phyloP scores from a whole-genome alignment of 2,113 vertebrate species.

The Rhynchopsitta pachyrhyncha region DNA sequence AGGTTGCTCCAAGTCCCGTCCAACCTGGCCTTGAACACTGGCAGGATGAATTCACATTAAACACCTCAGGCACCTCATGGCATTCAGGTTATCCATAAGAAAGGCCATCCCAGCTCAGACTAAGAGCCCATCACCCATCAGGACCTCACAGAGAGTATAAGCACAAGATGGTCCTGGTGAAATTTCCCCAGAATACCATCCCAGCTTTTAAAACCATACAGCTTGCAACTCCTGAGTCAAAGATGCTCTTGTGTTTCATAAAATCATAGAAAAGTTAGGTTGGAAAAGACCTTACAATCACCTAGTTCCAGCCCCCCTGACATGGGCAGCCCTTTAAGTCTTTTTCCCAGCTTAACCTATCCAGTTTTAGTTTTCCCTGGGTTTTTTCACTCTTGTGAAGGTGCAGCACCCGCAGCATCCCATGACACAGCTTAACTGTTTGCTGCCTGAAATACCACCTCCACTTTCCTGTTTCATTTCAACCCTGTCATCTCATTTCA shows the following conservation, averaged over 20 bases:
- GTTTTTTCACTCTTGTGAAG: background rate
- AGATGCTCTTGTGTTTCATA: background rate
- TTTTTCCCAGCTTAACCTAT: background rate
- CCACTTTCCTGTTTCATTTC: background rate
- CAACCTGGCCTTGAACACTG: background rate
- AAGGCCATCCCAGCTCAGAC: background rate
- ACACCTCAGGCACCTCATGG: background rate
- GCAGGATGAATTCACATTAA: background rate
- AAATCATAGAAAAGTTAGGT: background rate
- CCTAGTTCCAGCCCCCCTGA: background rate
- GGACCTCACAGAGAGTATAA: background rate
- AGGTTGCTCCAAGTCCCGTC: background rate
- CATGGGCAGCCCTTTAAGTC: background rate
- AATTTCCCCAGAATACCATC: background rate
- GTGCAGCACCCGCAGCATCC: background rate
- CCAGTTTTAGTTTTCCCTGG: background rate
- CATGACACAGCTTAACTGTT: fast-evolving
- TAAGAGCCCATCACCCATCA: background rate
- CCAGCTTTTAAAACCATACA: background rate
- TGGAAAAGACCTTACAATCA: background rate
- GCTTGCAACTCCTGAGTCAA: background rate
- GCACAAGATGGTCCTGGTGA: background rate
- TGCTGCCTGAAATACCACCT: background rate
- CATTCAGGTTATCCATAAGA: background rate
- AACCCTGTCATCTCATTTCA: background rate